Base-by-base conservation (phyloP, 2,797 vertebrate species). In the Silurus lanzhouensis region DNA sequence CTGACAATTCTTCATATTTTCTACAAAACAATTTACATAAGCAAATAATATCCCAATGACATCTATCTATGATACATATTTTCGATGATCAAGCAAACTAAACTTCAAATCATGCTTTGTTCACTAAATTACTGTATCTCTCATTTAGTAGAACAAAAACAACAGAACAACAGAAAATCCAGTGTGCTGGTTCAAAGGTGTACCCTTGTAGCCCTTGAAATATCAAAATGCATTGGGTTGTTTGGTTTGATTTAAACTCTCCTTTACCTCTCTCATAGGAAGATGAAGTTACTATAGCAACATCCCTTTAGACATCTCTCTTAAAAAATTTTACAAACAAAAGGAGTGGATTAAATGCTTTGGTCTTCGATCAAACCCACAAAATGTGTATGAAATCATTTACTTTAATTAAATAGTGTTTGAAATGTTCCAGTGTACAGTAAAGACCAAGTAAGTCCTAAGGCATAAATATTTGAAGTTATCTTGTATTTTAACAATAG, bases 211-310 rank as follows among this genome's bases (percentile, higher is more conserved):
- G 44, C 48, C 52, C 8, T 52, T 57, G 74, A 58, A 76, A 31
- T 77, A 31, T 55, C 25, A 31, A 77, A 58, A 77, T 58, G 74
- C 27, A 58, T n/a, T 20, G n/a, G 25, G 57, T 44, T 78, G 76
- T 61, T 61, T 38, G 13, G 19, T 63, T 79, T 63, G 58, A 79
- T 63, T 79, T 58, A 63, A 0, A 12, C 38, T 46, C 58, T 44
- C 60, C 20, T 8, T 79, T 22, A 79, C 27, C 31, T 77, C 38
- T 63, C 38, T 63, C 31, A 46, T 63, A 63, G 58, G 20, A 63
- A 79, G 63, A 61, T 17, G 14, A 10, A n/a, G 77, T 79, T 79
- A 79, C 77, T 63, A 79, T 63, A 58, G 38, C 58, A 79, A 63
- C 77, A 46, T 46, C 77, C 58, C 19, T 15, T 63, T 13, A 46